Evolutionary conservation across 2,797 vertebrate species (phyloP).

Genomic region (Gambusia yucatana): DNA sequence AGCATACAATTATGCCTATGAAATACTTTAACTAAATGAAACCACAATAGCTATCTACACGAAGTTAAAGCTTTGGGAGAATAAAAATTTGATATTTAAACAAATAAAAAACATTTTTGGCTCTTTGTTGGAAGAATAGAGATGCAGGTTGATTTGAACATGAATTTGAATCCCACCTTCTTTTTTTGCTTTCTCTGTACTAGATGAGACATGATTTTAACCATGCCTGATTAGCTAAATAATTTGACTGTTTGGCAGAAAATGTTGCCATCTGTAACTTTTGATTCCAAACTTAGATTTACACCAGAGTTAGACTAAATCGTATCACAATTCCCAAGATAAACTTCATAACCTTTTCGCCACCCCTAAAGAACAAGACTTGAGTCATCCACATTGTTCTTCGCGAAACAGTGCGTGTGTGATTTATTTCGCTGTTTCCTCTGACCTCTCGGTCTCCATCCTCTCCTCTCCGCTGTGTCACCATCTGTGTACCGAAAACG

Average conservation of each 20-base stretch:
- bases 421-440: constrained; percentile 14
- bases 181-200: background rate
- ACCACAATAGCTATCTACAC: background rate
- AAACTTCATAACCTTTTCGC: background rate
- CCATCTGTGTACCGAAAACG: constrained; percentile 65
- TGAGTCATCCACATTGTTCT: background rate
- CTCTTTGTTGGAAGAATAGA: background rate
- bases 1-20: background rate
- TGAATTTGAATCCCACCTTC: background rate
- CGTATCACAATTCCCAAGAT: background rate
- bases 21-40: background rate
- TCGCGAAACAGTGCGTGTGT: constrained; percentile 1
- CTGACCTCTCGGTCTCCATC: constrained; percentile 32
- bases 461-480: constrained; percentile 54
- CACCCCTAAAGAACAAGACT: background rate
- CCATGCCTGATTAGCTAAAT: background rate
- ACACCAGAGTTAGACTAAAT: background rate
- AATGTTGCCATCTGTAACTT: background rate
- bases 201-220: background rate
- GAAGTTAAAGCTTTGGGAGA: background rate
- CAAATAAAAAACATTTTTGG: background rate
- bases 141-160: background rate
- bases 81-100: background rate
- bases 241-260: background rate
- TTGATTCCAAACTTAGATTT: background rate